These are phyloP conservation scores for Pseudochromis fuscus DNA, from an alignment of 2,797 vertebrate genomes.

Conservation along the genomic window DNA sequence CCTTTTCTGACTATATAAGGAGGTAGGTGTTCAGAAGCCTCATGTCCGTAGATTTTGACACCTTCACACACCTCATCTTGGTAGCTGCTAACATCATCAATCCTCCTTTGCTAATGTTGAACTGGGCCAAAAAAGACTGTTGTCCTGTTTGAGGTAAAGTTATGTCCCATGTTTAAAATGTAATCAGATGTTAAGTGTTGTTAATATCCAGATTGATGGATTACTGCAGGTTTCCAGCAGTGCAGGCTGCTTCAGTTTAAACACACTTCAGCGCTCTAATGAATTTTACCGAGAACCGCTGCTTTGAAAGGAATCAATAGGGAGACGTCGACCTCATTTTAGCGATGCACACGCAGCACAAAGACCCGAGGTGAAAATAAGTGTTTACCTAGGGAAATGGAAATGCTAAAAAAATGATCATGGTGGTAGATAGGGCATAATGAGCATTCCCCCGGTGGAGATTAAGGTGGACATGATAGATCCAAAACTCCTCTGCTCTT, in stretches of 20 bases:
- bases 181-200: no score
- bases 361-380: constrained; percentile 64
- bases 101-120: no score
- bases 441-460: constrained; percentile 72
- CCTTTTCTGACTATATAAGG: no score
- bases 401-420: constrained; percentile 72
- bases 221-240: constrained; percentile 4
- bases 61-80: no score
- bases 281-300: constrained; percentile 39
- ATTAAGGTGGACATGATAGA: constrained; percentile 75
- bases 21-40: no score
- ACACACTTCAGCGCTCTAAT: constrained; percentile 25
- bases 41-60: no score
- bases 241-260: constrained; percentile 33
- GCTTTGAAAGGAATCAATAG: constrained; percentile 70
- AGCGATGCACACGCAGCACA: constrained; percentile 72
- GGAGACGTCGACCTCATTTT: constrained; percentile 70
- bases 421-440: constrained; percentile 65
- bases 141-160: no score
- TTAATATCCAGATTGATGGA: no score
- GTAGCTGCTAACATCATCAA: no score
- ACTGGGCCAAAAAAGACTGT: no score
- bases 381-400: constrained; percentile 72
- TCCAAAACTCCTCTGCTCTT: constrained; percentile 59
- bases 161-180: no score